Conservation (phyloP, 2,113 vertebrate species). For the Carlito syrichta region DNA sequence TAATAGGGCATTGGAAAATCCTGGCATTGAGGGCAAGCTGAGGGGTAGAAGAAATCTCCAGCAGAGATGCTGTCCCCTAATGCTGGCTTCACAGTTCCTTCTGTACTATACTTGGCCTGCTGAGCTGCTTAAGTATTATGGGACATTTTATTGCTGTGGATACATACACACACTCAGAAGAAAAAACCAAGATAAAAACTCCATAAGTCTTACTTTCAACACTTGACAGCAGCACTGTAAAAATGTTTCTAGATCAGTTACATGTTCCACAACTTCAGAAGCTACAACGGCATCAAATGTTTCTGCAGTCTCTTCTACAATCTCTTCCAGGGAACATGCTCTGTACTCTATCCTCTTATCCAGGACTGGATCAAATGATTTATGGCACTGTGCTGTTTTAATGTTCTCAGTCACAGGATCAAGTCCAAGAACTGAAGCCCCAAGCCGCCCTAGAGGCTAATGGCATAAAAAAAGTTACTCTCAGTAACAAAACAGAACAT, state of each 20-base stretch:
- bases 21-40: background rate
- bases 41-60: background rate
- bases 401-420: constrained; percentile 95
- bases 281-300: constrained; percentile 93
- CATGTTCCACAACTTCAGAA: constrained; percentile 97
- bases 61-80: background rate
- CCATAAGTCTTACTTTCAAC: constrained; percentile 88
- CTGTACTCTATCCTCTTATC: constrained; percentile 86
- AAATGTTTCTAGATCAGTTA: constrained; percentile 91
- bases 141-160: background rate
- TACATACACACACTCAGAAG: background rate
- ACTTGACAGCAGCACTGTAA: constrained; percentile 88
- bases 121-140: background rate
- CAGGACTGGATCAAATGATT: constrained; percentile 90
- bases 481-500: constrained; percentile 60
- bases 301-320: constrained; percentile 82
- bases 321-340: constrained; percentile 90
- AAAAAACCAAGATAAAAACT: background rate
- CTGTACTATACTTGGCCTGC: background rate
- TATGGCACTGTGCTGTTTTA: constrained; percentile 89
- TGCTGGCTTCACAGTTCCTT: background rate
- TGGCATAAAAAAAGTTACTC: constrained; percentile 61
- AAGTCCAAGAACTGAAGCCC: constrained; percentile 91
- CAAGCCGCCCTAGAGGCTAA: constrained; percentile 94
- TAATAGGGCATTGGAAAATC: background rate